Evolutionary conservation across 2,797 vertebrate species (phyloP), one percentile per base, ranked within the genome.

Genomic region (Darevskia mixta): DNA sequence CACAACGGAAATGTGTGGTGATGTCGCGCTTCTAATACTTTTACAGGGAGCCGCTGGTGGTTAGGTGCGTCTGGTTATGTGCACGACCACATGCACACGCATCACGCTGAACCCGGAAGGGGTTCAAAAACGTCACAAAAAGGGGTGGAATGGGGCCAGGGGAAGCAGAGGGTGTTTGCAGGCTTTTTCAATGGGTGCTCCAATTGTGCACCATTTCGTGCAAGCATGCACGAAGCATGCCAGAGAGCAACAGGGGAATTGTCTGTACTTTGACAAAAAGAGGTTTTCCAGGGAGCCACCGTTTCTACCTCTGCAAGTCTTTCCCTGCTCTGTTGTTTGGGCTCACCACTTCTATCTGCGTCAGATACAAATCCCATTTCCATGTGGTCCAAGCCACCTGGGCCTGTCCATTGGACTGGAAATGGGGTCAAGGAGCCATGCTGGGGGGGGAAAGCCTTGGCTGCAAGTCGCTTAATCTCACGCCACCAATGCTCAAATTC

Each of bases 281-380:
- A 55, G 49, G 49, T 55, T 55, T 55, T 55, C 49, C 49, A 15
- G 49, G 49, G 3, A 55, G 13, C 13, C 49, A 15, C 23, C 43
- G 32, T 18, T 29, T 84, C 43, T 88, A 23, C 1, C 77, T 49
- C 43, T 0, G 0, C 55, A 69, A 89, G 72, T 1, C 80, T 29
- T 67, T 5, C 75, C 0, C 0, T 10, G 20, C 5, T 66, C 78
- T 15, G 8, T 55, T 35, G 6, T 0, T 0, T n/a, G 58, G 61
- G n/a, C 45, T 0, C 1, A 66, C 8, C 73, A 15, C n/a, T n/a
- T 29, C 10, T 69, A 81, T 81, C 17, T 61, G 1, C 0, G 0
- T 0, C 25, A 43, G 15, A 49, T 8, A 83, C 8, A 0, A 81
- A 91, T 11, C 76, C 75, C 1, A 0, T 58, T 73, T 71, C 82